Evolutionary conservation across 2,888 invertebrate species (phyloP).

Genomic region (Chrysolina americana): DNA sequence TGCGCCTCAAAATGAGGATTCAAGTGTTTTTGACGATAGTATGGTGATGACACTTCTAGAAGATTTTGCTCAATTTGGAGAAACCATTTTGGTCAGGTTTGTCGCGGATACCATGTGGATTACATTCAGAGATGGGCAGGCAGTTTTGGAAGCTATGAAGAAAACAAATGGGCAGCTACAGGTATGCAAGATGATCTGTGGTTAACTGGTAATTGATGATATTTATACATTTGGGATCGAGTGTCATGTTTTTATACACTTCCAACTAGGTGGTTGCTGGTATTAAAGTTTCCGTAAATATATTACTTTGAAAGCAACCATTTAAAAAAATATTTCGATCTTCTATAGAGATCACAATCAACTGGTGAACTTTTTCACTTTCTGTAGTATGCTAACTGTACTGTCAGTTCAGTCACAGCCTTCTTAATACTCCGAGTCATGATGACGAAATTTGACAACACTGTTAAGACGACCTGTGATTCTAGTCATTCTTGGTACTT

Average conservation of each 20-base stretch:
- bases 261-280: no score
- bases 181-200: constrained; percentile 34
- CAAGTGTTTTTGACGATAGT: constrained; percentile 83
- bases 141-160: constrained; percentile 81
- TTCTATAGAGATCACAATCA: neutral
- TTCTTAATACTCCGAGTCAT: no score
- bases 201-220: no score
- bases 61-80: constrained; percentile 87
- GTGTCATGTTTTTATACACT: no score
- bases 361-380: no score
- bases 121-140: constrained; percentile 91
- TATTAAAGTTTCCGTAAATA: no score
- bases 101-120: constrained; percentile 92
- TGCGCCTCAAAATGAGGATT: constrained; percentile 63
- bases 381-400: no score
- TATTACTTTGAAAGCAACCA: neutral
- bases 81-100: constrained; percentile 92
- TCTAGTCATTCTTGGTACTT: no score
- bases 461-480: no score
- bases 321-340: neutral
- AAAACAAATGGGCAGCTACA: constrained; percentile 58
- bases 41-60: constrained; percentile 85
- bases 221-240: no score
- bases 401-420: no score
- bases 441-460: no score